A percentile compares a stretch with the other conserved stretches of the same genome.
Conservation (phyloP, 2,113 vertebrate genomes). For the Onychorhynchus coronatus region DNA sequence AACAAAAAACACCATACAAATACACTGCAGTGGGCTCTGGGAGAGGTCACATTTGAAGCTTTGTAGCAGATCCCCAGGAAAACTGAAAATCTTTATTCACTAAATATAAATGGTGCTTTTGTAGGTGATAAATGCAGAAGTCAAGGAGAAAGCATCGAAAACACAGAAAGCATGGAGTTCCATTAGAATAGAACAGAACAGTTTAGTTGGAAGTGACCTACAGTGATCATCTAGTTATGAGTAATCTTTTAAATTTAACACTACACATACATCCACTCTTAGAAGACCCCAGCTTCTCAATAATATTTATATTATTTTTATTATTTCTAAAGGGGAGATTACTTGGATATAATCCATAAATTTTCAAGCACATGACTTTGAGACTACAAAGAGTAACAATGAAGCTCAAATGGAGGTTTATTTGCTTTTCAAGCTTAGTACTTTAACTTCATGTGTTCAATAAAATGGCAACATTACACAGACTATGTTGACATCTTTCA, state of each 20-base stretch:
- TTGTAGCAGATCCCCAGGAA: not conserved
- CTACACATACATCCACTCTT: not conserved
- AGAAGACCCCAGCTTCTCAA: not conserved
- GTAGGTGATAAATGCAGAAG: not conserved
- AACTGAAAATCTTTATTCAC: not conserved
- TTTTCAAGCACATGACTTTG: not conserved
- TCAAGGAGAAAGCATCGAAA: not conserved
- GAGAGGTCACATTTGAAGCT: not conserved
- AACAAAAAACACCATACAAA: not conserved
- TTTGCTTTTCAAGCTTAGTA: not conserved
- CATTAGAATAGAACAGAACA: not conserved
- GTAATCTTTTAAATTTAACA: not conserved
- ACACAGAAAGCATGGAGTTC: not conserved
- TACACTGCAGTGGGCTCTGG: not conserved
- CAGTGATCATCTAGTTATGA: not conserved
- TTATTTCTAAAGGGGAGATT: not conserved
- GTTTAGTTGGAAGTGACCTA: not conserved
- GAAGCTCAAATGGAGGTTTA: not conserved
- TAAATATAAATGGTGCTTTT: not conserved
- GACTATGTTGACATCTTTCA: not conserved
- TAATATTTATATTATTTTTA: not conserved
- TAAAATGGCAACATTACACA: not conserved
- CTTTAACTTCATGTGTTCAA: not conserved
- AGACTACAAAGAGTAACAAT: not conserved
- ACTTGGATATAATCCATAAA: not conserved